A percentile compares a stretch with the other conserved stretches of the same genome.
phyloP scores from a whole-genome alignment of 2,797 vertebrate species.

The Lophius americanus region DNA sequence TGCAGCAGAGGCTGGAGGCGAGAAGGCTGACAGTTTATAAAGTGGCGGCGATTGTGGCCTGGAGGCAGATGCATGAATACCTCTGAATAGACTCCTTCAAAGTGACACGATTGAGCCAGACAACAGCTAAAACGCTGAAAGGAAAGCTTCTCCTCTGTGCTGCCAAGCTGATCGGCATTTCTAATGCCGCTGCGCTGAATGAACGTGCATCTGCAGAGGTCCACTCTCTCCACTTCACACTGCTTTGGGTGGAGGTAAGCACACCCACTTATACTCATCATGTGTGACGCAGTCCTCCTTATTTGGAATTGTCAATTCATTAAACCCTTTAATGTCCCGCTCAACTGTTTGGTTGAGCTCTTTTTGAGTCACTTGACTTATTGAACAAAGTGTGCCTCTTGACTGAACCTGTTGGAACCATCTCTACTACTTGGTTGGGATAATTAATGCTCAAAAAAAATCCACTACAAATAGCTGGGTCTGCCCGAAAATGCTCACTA shows the following conservation, averaged over 20 bases:
- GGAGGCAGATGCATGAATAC: conserved; percentile 94
- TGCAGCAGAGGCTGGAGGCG: conserved; percentile 84
- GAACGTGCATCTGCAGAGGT: conserved; percentile 90
- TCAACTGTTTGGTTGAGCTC: too few species aligned
- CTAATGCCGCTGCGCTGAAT: conserved; percentile 80
- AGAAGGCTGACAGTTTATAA: conserved; percentile 93
- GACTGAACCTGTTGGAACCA: too few species aligned
- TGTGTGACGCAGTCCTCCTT: too few species aligned
- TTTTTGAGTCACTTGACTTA: too few species aligned
- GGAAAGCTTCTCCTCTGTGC: conserved; percentile 75
- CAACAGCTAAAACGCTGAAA: conserved; percentile 90
- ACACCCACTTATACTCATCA: conserved; percentile 42
- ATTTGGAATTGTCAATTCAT: too few species aligned
- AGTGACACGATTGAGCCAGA: conserved; percentile 97
- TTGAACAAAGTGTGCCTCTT: too few species aligned
- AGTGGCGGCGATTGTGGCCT: conserved; percentile 91
- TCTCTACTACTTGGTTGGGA: too few species aligned
- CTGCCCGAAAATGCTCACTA: too few species aligned
- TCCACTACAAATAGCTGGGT: too few species aligned
- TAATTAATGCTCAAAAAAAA: too few species aligned
- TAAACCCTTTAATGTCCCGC: too few species aligned
- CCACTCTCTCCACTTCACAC: conserved; percentile 58
- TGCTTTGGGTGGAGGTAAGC: conserved; percentile 67
- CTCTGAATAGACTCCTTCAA: conserved; percentile 94
- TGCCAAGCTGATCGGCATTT: conserved; percentile 80